Evolutionary conservation across 2,113 vertebrate species (phyloP).

Genomic region (Puntigrus tetrazona): DNA sequence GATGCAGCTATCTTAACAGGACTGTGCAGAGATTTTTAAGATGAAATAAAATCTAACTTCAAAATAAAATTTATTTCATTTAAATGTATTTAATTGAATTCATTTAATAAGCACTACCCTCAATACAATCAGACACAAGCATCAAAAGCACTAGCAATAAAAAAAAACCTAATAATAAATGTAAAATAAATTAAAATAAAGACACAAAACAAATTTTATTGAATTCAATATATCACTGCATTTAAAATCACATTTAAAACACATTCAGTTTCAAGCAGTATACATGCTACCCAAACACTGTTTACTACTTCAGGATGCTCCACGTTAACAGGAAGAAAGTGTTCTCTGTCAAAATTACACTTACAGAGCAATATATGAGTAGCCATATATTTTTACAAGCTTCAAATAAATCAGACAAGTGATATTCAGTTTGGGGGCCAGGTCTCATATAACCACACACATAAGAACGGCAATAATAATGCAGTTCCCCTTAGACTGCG

Average conservation of each 20-base stretch:
- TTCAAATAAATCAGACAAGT: not conserved
- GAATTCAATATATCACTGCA: not conserved
- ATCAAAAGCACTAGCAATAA: not conserved
- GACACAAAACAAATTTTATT: not conserved
- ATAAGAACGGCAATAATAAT: not conserved
- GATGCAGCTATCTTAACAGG: slow-evolving; percentile 44
- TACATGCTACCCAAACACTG: not conserved
- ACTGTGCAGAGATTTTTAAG: not conserved
- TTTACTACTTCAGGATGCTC: not conserved
- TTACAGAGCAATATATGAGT: not conserved
- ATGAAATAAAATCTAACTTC: too few relatives aligned
- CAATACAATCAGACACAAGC: not conserved
- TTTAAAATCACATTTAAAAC: not conserved
- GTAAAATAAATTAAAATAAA: not conserved
- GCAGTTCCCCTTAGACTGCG: not conserved
- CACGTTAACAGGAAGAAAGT: not conserved
- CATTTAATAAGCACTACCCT: not conserved
- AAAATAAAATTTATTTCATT: too few relatives aligned
- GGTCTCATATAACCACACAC: not conserved
- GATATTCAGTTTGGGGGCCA: not conserved
- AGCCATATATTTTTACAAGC: not conserved
- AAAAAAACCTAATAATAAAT: not conserved
- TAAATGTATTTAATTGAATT: too few relatives aligned
- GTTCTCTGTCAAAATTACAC: not conserved
- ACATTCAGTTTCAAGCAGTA: not conserved